Evolutionary conservation across 2,113 vertebrate genomes (phyloP), one percentile per base, ranked within the genome.

Genomic region (Choloepus hoffmanni): DNA sequence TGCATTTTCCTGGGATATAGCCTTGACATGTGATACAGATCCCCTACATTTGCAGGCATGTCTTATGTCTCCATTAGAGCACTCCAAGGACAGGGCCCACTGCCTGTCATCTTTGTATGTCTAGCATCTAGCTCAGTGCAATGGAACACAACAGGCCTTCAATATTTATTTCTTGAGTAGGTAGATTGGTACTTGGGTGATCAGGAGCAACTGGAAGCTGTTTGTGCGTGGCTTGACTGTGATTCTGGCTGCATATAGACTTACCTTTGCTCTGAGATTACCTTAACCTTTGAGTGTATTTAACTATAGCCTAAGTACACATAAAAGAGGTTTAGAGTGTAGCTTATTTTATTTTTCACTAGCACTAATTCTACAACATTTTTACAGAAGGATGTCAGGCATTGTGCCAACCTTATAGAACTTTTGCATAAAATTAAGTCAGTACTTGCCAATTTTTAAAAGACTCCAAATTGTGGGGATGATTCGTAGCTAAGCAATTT

Each of bases 361-460:
- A 72, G 45, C 18, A 89, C 40, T 89, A 72, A 76, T 65, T 97
- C 72, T 77, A 92, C 1, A 68, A 50, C 43, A 92, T 87, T 94
- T 92, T 92, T 79, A 87, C 19, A 92, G 63, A 79, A 68, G 36
- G 70, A 60, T 78, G 68, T 70, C 89, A 55, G 84, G 74, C 65
- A 94, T 55, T 63, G 28, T 21, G 30, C 58, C 86, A 97, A 86
- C 2, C 7, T 58, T 90, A 89, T 76, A 94, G 89, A 84, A 96
- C 70, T 90, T 95, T 93, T 96, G 88, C 83, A 87, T 95, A 76
- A 97, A 94, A 97, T 95, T 95, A 92, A 96, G 65, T 94, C 63
- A 92, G 53, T 79, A 86, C 68, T 83, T 96, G 50, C 30, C 36
- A 85, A 85, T 91, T 85, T 95, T 63, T 23, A 76, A 92, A 82